Percentiles rank a stretch among this genome's conserved stretches.
phyloP scores from a whole-genome alignment of 2,113 vertebrate species.

The Syngnathoides biaculeatus region DNA sequence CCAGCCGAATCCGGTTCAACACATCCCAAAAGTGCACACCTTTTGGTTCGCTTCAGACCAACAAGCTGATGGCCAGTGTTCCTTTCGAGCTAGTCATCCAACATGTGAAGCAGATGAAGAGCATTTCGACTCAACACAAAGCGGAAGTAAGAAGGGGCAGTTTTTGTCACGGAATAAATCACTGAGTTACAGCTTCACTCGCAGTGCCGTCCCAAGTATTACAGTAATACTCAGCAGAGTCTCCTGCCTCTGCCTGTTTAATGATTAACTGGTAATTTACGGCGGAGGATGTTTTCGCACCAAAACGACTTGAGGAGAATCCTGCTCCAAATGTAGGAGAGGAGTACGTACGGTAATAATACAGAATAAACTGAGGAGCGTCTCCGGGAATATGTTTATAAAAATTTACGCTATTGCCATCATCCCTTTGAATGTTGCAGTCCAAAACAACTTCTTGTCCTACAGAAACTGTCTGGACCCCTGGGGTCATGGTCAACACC shows the following conservation, averaged over 20 bases:
- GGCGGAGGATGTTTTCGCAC: neutral
- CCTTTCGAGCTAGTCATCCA: neutral
- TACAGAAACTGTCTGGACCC: neutral
- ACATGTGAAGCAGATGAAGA: neutral
- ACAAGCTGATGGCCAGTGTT: neutral
- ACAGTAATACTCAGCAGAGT: constrained; percentile 1
- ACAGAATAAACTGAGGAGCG: neutral
- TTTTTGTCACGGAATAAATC: neutral
- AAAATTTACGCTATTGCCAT: neutral
- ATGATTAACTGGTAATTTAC: neutral
- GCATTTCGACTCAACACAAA: neutral
- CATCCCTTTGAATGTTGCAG: neutral
- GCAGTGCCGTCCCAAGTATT: neutral
- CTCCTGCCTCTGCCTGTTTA: neutral
- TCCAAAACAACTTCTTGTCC: neutral
- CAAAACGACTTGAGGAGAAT: neutral
- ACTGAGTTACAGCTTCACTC: neutral
- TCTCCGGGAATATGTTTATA: neutral
- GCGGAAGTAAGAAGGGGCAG: neutral
- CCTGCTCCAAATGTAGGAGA: neutral
- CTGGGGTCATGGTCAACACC: neutral
- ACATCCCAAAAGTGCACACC: neutral
- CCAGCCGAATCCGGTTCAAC: too few species aligned
- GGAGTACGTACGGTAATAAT: neutral
- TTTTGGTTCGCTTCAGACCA: neutral